Percentiles rank a stretch among this genome's conserved stretches.
Evolutionary conservation across 2,888 invertebrate species (phyloP).

Genomic region (Cryptocephalus primarius): DNA sequence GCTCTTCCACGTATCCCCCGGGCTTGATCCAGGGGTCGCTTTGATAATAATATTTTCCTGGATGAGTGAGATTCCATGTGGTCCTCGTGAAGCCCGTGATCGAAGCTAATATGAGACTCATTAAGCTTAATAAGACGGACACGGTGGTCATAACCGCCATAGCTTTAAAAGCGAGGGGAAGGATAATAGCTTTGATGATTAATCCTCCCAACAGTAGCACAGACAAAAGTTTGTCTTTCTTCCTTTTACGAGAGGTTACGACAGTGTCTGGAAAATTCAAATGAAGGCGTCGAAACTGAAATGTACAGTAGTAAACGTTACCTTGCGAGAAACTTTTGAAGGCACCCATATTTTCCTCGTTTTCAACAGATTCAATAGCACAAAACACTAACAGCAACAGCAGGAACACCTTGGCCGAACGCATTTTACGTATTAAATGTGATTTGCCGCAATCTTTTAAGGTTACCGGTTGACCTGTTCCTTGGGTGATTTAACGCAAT

Average conservation of each 20-base stretch:
- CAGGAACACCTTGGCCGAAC: too few relatives aligned
- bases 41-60: neutral
- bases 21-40: too few relatives aligned
- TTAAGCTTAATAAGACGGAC: slow-evolving; percentile 40
- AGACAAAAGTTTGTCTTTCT: slow-evolving; percentile 44
- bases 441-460: neutral
- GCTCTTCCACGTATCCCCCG: too few relatives aligned
- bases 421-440: too few relatives aligned
- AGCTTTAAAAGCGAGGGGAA: slow-evolving; percentile 57
- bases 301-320: neutral
- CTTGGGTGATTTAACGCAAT: slow-evolving; percentile 4
- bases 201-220: slow-evolving; percentile 53
- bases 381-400: too few relatives aligned
- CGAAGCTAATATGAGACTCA: slow-evolving; percentile 49
- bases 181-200: slow-evolving; percentile 52
- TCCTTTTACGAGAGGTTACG: slow-evolving; percentile 18
- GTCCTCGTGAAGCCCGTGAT: slow-evolving; percentile 46
- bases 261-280: slow-evolving; percentile 9
- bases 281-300: neutral
- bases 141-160: slow-evolving; percentile 56
- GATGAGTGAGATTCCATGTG: slow-evolving; percentile 16
- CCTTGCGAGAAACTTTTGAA: too few relatives aligned
- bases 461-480: slow-evolving; percentile 10
- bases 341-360: too few relatives aligned
- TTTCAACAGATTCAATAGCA: too few relatives aligned